These are phyloP conservation scores for Clepsis dumicolana DNA, from an alignment of 2,888 invertebrate genomes.

Conservation along the genomic window DNA sequence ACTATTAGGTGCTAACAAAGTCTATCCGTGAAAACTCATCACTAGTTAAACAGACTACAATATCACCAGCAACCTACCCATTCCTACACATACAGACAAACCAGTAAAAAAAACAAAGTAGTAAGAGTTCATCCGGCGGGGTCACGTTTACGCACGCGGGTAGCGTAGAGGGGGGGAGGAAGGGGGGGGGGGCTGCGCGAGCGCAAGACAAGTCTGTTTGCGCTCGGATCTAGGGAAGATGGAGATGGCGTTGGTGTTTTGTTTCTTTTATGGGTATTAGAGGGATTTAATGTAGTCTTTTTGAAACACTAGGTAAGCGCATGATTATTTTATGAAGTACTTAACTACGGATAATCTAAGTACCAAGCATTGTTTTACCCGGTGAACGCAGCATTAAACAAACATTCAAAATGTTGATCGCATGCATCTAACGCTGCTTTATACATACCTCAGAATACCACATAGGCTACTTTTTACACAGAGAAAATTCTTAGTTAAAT, in stretches of 20 bases:
- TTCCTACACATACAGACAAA: conserved; percentile 51
- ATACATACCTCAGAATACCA: too few species aligned
- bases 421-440: too few species aligned
- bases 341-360: too few species aligned
- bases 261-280: neutral
- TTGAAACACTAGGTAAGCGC: too few species aligned
- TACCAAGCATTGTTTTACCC: too few species aligned
- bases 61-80: conserved; percentile 46
- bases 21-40: neutral
- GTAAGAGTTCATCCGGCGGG: conserved; percentile 75
- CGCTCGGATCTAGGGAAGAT: conserved; percentile 27
- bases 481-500: too few species aligned
- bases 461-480: too few species aligned
- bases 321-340: too few species aligned
- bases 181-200: conserved; percentile 56
- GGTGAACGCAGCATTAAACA: too few species aligned
- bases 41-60: conserved; percentile 42
- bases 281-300: too few species aligned
- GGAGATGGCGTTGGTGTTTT: conserved; percentile 28
- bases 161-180: conserved; percentile 61
- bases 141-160: conserved; percentile 84
- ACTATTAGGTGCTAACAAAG: too few species aligned
- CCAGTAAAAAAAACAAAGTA: conserved; percentile 60
- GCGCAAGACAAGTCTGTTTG: conserved; percentile 69
- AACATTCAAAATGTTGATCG: too few species aligned